Percentiles rank a stretch among this genome's conserved stretches.
phyloP scores from a whole-genome alignment of 2,113 vertebrate species.

The Megaceryle torquata region DNA sequence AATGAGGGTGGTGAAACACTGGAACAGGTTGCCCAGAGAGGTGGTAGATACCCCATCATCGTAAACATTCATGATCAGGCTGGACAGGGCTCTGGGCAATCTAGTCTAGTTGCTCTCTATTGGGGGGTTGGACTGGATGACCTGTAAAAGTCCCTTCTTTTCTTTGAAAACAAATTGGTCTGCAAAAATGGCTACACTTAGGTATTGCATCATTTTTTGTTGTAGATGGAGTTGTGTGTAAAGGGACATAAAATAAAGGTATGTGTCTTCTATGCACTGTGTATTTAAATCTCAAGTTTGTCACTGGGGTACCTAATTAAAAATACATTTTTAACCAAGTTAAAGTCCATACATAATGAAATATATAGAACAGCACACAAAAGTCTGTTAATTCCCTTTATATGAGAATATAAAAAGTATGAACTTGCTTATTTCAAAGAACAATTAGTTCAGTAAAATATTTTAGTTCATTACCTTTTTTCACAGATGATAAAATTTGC shows the following conservation, averaged over 20 bases:
- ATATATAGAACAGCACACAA: neutral
- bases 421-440: neutral
- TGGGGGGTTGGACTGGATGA: neutral
- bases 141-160: neutral
- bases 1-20: neutral
- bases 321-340: neutral
- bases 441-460: neutral
- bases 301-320: neutral
- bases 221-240: neutral
- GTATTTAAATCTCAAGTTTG: neutral
- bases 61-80: neutral
- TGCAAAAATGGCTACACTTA: neutral
- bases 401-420: neutral
- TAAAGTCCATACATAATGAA: neutral
- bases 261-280: rapidly evolving
- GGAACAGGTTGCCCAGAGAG: neutral
- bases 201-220: neutral
- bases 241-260: neutral
- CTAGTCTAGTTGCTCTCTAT: neutral
- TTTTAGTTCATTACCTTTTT: neutral
- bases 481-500: neutral
- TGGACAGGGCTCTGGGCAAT: neutral
- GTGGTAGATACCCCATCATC: neutral
- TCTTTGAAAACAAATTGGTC: neutral
- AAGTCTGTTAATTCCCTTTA: neutral